A percentile compares a stretch with the other conserved stretches of the same genome.
These are phyloP conservation scores for Nycteola revayana DNA, from an alignment of 2,888 invertebrate genomes.

Conservation along the genomic window DNA sequence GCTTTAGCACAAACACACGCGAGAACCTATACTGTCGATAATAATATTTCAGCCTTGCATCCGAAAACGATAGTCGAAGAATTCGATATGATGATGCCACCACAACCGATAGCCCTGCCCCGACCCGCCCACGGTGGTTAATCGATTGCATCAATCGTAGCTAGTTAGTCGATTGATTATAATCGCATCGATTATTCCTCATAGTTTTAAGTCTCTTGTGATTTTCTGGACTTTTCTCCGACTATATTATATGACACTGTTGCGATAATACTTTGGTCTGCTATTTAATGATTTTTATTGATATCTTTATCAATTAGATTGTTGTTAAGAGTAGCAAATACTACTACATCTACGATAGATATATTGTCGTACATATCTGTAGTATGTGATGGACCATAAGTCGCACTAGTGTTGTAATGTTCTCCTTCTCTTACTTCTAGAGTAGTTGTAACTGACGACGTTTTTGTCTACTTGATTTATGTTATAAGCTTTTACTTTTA, in stretches of 20 bases:
- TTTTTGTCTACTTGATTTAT: conserved; percentile 11
- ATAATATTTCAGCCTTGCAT: conserved; percentile 78
- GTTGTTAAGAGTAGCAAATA: too few species aligned
- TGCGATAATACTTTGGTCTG: too few species aligned
- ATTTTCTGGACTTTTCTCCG: conserved; percentile 13
- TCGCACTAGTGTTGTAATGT: conserved; percentile 26
- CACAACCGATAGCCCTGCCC: conserved; percentile 41
- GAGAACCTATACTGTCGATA: conserved; percentile 77
- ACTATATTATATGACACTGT: not conserved
- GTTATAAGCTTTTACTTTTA: not conserved
- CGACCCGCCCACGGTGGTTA: conserved; percentile 38
- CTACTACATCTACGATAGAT: too few species aligned
- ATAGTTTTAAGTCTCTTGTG: conserved; percentile 26
- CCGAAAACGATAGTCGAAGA: conserved; percentile 83
- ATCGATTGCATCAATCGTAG: conserved; percentile 20
- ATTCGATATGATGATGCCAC: conserved; percentile 66
- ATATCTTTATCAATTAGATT: too few species aligned
- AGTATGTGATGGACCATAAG: not conserved
- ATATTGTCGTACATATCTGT: too few species aligned
- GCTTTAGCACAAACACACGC: conserved; percentile 73
- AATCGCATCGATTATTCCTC: conserved; percentile 26
- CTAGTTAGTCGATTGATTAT: conserved; percentile 22
- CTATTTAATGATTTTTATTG: too few species aligned
- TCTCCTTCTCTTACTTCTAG: conserved; percentile 57
- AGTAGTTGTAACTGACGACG: conserved; percentile 49